Evolutionary conservation across 2,888 invertebrate species (phyloP).

Genomic region (Zhengitettix transpicula): DNA sequence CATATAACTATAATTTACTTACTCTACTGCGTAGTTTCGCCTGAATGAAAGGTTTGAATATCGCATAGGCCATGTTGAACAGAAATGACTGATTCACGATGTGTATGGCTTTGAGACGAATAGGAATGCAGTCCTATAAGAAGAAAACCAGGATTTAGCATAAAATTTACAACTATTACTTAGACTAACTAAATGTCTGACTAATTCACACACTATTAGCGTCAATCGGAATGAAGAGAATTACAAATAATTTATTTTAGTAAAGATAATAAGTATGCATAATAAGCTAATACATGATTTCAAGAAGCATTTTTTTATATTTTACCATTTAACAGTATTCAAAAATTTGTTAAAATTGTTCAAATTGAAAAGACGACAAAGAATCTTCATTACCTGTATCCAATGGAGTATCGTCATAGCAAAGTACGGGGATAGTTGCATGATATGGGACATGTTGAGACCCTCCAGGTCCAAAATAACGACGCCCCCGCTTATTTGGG

Average conservation of each 20-base stretch:
- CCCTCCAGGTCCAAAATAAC: slow-evolving; percentile 64
- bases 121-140: slow-evolving; percentile 60
- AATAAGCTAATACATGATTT: too few species aligned
- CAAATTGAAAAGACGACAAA: too few species aligned
- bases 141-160: background rate
- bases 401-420: slow-evolving; percentile 14
- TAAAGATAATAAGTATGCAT: too few species aligned
- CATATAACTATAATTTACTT: slow-evolving; percentile 18
- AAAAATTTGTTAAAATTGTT: too few species aligned
- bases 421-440: slow-evolving; percentile 55
- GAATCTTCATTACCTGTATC: slow-evolving; percentile 7
- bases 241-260: too few species aligned
- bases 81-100: slow-evolving; percentile 74
- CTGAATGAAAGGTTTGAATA: slow-evolving; percentile 76
- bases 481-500: slow-evolving; percentile 56
- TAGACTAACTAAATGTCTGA: too few species aligned
- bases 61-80: slow-evolving; percentile 69
- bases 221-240: too few species aligned
- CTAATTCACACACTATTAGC: too few species aligned
- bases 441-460: slow-evolving; percentile 50
- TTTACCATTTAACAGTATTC: too few species aligned
- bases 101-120: slow-evolving; percentile 70
- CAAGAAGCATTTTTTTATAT: too few species aligned
- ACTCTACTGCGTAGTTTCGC: slow-evolving; percentile 66
- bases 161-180: too few species aligned